phyloP scores from a whole-genome alignment of 2,113 vertebrate genomes.

The Leiothrix lutea region DNA sequence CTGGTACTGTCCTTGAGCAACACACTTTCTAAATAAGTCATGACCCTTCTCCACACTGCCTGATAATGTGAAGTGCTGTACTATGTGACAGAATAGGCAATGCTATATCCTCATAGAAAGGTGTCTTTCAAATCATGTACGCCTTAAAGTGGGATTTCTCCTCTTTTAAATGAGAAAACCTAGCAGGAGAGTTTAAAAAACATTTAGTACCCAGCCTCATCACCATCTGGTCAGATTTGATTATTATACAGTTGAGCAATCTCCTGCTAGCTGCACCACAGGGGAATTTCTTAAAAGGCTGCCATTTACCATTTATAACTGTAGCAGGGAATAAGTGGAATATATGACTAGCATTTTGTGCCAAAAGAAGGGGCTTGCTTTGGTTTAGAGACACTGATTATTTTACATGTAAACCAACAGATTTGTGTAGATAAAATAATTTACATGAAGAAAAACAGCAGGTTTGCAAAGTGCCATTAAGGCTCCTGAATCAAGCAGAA shows the following conservation, averaged over 20 bases:
- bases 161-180: slow-evolving; percentile 51
- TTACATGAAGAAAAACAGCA: slow-evolving; percentile 21
- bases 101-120: slow-evolving; percentile 22
- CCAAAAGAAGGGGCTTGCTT: slow-evolving; percentile 37
- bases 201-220: slow-evolving; percentile 64
- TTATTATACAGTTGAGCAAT: slow-evolving; percentile 69
- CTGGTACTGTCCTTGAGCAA: neutral
- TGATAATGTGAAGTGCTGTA: neutral
- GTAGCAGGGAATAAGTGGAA: slow-evolving; percentile 58
- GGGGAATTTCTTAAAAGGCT: slow-evolving; percentile 71
- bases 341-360: slow-evolving; percentile 1
- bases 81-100: neutral
- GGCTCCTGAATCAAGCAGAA: neutral
- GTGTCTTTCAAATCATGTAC: slow-evolving; percentile 3
- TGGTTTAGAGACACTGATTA: slow-evolving; percentile 6
- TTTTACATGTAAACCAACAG: slow-evolving; percentile 17
- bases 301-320: slow-evolving; percentile 67
- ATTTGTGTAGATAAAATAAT: slow-evolving; percentile 24
- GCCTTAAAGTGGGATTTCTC: slow-evolving; percentile 27
- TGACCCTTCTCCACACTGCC: neutral
- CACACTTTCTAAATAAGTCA: neutral
- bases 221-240: slow-evolving; percentile 80
- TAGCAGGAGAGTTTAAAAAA: slow-evolving; percentile 68
- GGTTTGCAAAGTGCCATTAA: neutral
- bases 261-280: slow-evolving; percentile 65